Conservation (phyloP, 2,113 vertebrate genomes). For the Cichladusa arquata region DNA sequence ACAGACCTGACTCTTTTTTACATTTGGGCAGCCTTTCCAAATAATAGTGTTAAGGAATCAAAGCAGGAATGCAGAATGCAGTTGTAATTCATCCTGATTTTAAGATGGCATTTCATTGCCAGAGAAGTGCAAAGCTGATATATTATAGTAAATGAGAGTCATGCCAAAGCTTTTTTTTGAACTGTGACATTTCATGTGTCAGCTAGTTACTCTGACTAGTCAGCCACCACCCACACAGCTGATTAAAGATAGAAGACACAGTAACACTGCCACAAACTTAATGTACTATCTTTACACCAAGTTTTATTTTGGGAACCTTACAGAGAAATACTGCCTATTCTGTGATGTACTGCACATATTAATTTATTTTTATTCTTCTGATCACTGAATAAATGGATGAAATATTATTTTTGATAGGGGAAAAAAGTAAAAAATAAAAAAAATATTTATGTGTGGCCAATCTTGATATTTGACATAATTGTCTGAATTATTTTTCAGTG, state of each 20-base stretch:
- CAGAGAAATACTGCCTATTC: neutral
- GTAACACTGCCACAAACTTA: conserved; percentile 1
- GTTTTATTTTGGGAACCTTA: neutral
- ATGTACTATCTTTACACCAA: neutral
- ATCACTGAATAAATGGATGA: neutral
- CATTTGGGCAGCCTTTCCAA: neutral
- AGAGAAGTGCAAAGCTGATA: neutral
- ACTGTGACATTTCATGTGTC: conserved; percentile 30
- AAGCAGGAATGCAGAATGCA: neutral
- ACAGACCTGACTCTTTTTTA: neutral
- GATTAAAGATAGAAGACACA: conserved; percentile 31
- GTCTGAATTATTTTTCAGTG: neutral
- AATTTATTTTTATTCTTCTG: neutral
- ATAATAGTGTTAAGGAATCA: neutral
- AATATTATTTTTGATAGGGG: neutral
- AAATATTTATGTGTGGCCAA: neutral
- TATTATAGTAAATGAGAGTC: conserved; percentile 37
- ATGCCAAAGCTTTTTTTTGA: conserved; percentile 25
- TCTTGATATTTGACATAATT: neutral
- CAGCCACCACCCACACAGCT: conserved; percentile 43
- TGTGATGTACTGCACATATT: neutral
- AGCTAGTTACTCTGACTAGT: conserved; percentile 45
- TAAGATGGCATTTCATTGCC: conserved; percentile 1
- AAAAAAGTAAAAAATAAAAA: neutral
- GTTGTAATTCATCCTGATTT: conserved; percentile 27